Evolutionary conservation across 2,888 invertebrate species (phyloP).

Genomic region (Thelaira solivaga): DNA sequence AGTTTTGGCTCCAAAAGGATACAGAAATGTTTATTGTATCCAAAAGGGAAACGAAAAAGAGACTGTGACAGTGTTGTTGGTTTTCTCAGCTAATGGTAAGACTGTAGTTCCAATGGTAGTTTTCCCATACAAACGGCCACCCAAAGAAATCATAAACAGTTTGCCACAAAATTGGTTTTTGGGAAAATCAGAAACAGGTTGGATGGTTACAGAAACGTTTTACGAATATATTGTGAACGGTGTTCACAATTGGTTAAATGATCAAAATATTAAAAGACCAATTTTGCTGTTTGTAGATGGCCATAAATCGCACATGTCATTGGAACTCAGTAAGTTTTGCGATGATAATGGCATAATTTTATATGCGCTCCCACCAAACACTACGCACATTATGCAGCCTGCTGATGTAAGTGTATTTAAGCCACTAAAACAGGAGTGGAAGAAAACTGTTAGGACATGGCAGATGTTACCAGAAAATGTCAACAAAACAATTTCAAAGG

Average conservation of each 20-base stretch:
- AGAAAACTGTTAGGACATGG: conserved; percentile 53
- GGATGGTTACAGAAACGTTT: conserved; percentile 52
- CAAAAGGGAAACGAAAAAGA: conserved; percentile 40
- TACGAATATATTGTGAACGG: conserved; percentile 17
- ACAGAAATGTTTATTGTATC: conserved; percentile 29
- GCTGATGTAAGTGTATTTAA: conserved; percentile 58
- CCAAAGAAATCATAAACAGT: conserved; percentile 36
- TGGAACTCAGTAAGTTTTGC: conserved; percentile 54
- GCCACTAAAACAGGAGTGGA: conserved; percentile 53
- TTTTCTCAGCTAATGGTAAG: conserved; percentile 43
- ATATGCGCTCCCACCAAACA: conserved; percentile 51
- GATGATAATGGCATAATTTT: conserved; percentile 39
- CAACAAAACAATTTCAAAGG: not conserved
- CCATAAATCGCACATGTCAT: conserved; percentile 53
- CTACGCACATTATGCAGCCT: no score
- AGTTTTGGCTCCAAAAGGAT: conserved; percentile 45
- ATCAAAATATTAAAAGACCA: conserved; percentile 43
- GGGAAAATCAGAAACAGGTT: conserved; percentile 33
- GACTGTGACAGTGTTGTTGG: conserved; percentile 25
- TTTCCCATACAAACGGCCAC: conserved; percentile 29
- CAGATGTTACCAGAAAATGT: conserved; percentile 27
- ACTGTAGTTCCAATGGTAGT: conserved; percentile 33
- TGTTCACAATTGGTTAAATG: conserved; percentile 40
- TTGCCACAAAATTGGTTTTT: conserved; percentile 40
- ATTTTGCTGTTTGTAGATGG: conserved; percentile 54